Evolutionary conservation across 2,113 vertebrate genomes (phyloP), one percentile per base, ranked within the genome.

Genomic region (Chrysochloris asiatica): DNA sequence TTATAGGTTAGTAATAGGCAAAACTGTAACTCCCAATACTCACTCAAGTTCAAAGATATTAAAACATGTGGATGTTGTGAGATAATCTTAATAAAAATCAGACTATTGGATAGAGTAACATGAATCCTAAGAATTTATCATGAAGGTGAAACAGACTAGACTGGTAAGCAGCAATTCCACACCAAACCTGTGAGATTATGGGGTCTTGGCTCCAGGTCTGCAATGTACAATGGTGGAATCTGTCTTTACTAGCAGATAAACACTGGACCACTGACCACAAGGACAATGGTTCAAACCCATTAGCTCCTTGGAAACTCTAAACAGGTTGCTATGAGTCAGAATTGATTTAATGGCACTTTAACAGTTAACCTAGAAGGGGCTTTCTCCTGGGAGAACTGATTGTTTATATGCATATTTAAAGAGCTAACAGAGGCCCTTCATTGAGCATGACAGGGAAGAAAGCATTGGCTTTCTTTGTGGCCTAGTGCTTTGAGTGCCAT

Each of bases 81-180:
- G 36, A 79, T 30, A 21, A 17, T 92, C 63, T 8, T 76, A 76
- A 92, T 83, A 47, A 79, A 89, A 80, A 50, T 28, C 59, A 84
- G 67, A 63, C 41, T 82, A 21, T 30, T 36, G 61, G 47, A 12
- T 33, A 56, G 54, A 54, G 30, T 77, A 50, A 87, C 45, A 63
- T 36, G 30, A 24, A 5, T 22, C 33, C 36, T 24, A 75, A 17
- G 54, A 56, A 86, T 73, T 59, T 65, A 54, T 50, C 41, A 48
- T 38, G 16, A 54, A 45, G 43, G n/a, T 13, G 75, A 91, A 83
- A 69, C 41, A 76, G 38, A 67, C 38, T 33, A 61, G 43, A 50
- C 9, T 47, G 12, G 36, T 43, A 30, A 65, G 50, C 56, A 87
- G 50, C 5, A 21, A 2, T 11, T 16, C 21, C 13, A 33, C 56